Conservation (phyloP, 2,797 vertebrate genomes). For the Poliocrania exsul region DNA sequence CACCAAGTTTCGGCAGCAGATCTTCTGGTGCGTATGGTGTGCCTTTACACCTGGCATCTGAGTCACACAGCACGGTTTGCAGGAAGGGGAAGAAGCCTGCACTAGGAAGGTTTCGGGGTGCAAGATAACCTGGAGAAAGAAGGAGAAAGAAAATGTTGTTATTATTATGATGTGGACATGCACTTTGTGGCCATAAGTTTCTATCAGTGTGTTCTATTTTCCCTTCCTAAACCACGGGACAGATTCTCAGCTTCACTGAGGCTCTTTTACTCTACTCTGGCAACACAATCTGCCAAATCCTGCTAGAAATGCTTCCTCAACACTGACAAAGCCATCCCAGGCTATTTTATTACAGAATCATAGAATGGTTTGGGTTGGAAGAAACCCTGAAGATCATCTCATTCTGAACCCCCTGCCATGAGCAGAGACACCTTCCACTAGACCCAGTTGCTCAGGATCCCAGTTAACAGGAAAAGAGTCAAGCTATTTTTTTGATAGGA, state of each 20-base stretch:
- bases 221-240: background rate
- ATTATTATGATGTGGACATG: background rate
- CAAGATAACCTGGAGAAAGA: constrained; percentile 77
- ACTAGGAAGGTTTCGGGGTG: constrained; percentile 82
- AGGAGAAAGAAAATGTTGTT: background rate
- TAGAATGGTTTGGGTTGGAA: background rate
- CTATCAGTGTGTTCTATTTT: background rate
- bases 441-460: background rate
- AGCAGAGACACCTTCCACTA: background rate
- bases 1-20: constrained; percentile 67
- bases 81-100: constrained; percentile 81
- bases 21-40: constrained; percentile 71
- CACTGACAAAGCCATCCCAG: background rate
- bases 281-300: background rate
- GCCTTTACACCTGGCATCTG: constrained; percentile 77
- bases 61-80: constrained; percentile 78
- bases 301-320: background rate
- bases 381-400: background rate
- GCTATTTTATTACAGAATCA: background rate
- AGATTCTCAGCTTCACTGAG: background rate
- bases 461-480: background rate
- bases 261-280: background rate
- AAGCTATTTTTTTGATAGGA: background rate
- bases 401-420: background rate
- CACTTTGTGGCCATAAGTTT: background rate